Conservation (phyloP, 2,888 invertebrate species). For the Mycalesis mineus region DNA sequence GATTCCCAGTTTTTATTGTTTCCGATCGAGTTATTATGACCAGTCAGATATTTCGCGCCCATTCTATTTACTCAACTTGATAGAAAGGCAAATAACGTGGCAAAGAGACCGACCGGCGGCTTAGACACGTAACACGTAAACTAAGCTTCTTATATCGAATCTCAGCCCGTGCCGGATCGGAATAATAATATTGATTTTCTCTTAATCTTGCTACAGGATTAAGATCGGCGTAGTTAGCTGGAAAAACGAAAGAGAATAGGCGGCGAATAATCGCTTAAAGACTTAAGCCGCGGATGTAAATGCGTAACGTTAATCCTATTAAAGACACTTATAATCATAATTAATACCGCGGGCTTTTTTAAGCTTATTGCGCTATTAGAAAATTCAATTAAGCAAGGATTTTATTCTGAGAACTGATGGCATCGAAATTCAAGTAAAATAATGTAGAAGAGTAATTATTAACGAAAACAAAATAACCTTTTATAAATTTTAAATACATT, state of each 20-base stretch:
- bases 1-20: constrained; percentile 17
- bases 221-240: constrained; percentile 44
- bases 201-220: constrained; percentile 54
- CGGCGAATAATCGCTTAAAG: constrained; percentile 35
- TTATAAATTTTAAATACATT: not conserved
- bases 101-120: constrained; percentile 48
- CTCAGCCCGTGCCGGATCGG: constrained; percentile 44
- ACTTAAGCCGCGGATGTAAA: constrained; percentile 34
- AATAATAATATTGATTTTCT: constrained; percentile 54
- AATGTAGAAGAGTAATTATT: too few species aligned
- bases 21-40: constrained; percentile 38
- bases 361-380: constrained; percentile 13
- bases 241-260: constrained; percentile 51
- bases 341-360: constrained; percentile 8
- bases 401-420: not conserved
- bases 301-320: constrained; percentile 33
- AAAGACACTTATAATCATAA: constrained; percentile 27
- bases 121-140: constrained; percentile 48
- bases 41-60: constrained; percentile 6
- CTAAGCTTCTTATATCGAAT: constrained; percentile 52
- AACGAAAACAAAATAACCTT: not conserved
- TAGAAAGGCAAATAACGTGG: constrained; percentile 51
- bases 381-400: constrained; percentile 10
- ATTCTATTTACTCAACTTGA: constrained; percentile 14
- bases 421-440: not conserved